Evolutionary conservation across 2,113 vertebrate genomes (phyloP), one percentile per base, ranked within the genome.

Genomic region (Piprites chloris): DNA sequence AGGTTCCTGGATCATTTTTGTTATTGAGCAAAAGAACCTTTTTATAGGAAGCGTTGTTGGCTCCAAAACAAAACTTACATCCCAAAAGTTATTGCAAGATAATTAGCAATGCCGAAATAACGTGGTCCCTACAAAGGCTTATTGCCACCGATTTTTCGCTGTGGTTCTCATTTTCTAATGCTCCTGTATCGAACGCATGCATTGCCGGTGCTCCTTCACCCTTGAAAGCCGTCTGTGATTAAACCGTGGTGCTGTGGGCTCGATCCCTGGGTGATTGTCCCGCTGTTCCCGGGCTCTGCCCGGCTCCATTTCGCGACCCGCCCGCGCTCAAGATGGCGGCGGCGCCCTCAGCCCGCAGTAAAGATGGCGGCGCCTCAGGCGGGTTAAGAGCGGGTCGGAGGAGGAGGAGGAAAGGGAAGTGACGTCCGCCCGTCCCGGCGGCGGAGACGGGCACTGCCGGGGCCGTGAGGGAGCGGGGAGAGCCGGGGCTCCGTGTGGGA

Each of bases 201-300:
- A 33, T 5, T 11, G 0, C 1, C 13, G 5, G 16, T 49, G 88
- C 35, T 65, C 9, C n/a, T 12, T 20, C 37, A 9, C 28, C 3
- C 47, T 4, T 1, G 3, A 0, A 2, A 9, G 41, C 39, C 2
- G 44, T 2, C 27, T n/a, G 1, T 14, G n/a, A 6, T 39, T 10
- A n/a, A 44, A 5, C 33, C 28, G 7, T 0, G 50, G 32, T 32
- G 86, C 58, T 8, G 47, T 0, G 62, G 20, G 1, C 42, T n/a
- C 9, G 11, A 9, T 18, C 61, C 59, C 59, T 8, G 61, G 27
- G 9, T 0, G 14, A 23, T 2, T 41, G 0, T 23, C 5, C 35
- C 44, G 35, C 1, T 0, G 8, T 39, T 2, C n/a, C n/a, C 42
- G 41, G 11, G 2, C 59, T 5, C 59, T 5, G 42, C 68, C 53